Base-by-base conservation (phyloP, 92 coral and sea anemone species). In the Galaxea fascicularis region DNA sequence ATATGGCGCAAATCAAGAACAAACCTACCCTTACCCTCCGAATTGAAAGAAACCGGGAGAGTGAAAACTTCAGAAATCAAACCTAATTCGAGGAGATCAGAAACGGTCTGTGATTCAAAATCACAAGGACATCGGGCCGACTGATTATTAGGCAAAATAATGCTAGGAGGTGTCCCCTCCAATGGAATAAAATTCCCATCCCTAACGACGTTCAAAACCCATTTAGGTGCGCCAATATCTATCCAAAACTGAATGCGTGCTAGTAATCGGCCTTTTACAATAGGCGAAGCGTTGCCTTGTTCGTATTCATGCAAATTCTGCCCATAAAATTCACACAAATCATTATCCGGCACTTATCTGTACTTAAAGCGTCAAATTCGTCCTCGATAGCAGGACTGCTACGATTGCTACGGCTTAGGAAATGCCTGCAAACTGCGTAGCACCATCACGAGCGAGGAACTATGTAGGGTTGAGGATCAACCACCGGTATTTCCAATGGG, bases 1-100 rank as follows among this genome's bases (percentile, higher is more conserved):
- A 86, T 86, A 79, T 86, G 90, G 10, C 86, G 83, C 0, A 79
- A 46, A 67, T 86, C 85, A 21, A 86, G 86, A 27, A 79, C 79
- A 45, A 86, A 77, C 49, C 80, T 67, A 56, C 79, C 69, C 25
- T 67, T 60, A 28, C 82, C 70, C n/a, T 72, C 71, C 22, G 82
- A 57, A 83, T 83, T 73, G 41, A 83, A 29, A 7, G 73, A 83
- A 35, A 83, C 85, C 21, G 87, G 86, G 17, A 60, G 84, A 12
- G 79, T 16, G 18, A 28, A 53, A 7, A 83, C 67, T 83, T 83
- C 87, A n/a, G 74, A 56, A 24, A 83, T 73, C 56, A 83, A 65
- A 29, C 87, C 87, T 39, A 71, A 74, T 28, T 73, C 73, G 14
- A 83, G 73, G 21, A 83, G 72, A 72, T 73, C 71, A 3, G 71